Base-by-base conservation (phyloP, 2,888 invertebrate genomes). In the Temnothorax ravouxi region DNA sequence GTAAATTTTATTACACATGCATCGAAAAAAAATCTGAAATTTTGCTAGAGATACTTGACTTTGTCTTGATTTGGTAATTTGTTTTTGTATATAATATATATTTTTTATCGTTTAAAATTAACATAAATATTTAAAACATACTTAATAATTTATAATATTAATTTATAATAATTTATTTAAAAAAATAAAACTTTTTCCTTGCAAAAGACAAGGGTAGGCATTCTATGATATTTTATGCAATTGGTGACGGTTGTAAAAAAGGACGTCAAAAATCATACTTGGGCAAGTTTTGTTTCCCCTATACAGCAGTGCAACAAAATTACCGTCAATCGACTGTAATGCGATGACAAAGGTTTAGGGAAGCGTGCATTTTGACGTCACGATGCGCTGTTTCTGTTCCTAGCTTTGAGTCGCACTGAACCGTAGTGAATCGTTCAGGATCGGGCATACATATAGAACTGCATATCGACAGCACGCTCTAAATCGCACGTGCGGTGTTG, bases 271-370 rank as follows among this genome's bases (percentile, higher is more conserved):
- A 18, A 25, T 41, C 21, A 44, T n/a, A 29, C 18, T 47, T 18
- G 13, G 21, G 5, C 15, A 71, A n/a, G 59, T 59, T 79, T 71
- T 59, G 8, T 61, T 80, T 80, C 9, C 47, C 21, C 25, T 34
- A 34, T 34, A 34, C 18, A 18, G 15, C 54, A 72, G 25, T 41
- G 18, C 64, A 77, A 52, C 87, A 88, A 91, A 91, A 91, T 91
- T 88, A 91, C 83, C 86, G 84, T 88, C 84, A 79, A 85, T 81
- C 85, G 89, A 54, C 66, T 82, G 84, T 92, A 92, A 92, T 88
- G 85, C 84, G 91, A 88, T 87, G 89, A 92, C 92, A 89, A 89
- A 87, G 85, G 84, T 86, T 87, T 87, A 90, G 83, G 85, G 87
- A 87, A 86, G 89, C 88, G 84, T 90, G 88, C 85, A 89, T 84